These are phyloP conservation scores for Uropsilus gracilis DNA, from an alignment of 2,113 vertebrate species.

Conservation along the genomic window DNA sequence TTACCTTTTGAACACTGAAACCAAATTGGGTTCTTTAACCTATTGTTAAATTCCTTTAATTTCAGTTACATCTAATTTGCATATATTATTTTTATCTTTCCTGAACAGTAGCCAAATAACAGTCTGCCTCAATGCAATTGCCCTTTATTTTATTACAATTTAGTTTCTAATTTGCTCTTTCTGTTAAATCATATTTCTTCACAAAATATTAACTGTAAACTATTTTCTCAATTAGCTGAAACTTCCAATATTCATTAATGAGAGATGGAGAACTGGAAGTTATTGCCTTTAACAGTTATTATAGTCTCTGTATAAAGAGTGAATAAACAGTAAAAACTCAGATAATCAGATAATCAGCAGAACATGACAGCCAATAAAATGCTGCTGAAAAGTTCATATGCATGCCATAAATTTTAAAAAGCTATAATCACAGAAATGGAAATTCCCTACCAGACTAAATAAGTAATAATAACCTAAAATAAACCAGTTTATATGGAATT, in stretches of 20 bases:
- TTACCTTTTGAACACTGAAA: slow-evolving; percentile 74
- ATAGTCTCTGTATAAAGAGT: slow-evolving; percentile 62
- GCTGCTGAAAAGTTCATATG: not conserved
- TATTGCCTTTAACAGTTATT: slow-evolving; percentile 75
- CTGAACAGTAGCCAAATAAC: slow-evolving; percentile 70
- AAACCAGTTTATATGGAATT: not conserved
- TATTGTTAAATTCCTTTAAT: slow-evolving; percentile 78
- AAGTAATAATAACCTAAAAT: not conserved
- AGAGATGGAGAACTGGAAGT: slow-evolving; percentile 68
- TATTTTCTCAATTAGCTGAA: slow-evolving; percentile 73
- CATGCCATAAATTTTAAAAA: not conserved
- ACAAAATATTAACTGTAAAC: slow-evolving; percentile 72
- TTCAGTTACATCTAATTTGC: slow-evolving; percentile 80
- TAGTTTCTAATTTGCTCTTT: slow-evolving; percentile 67
- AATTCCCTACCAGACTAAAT: not conserved
- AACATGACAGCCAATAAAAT: not conserved
- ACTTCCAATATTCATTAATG: slow-evolving; percentile 72
- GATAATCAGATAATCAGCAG: not conserved
- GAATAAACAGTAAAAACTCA: not conserved
- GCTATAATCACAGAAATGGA: not conserved
- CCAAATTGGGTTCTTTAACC: slow-evolving; percentile 68
- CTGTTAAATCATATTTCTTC: slow-evolving; percentile 78
- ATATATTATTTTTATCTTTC: slow-evolving; percentile 84
- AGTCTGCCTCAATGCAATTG: slow-evolving; percentile 68
- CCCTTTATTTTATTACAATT: slow-evolving; percentile 74